phyloP scores from a whole-genome alignment of 2,888 invertebrate genomes.

The Tineola bisselliella region DNA sequence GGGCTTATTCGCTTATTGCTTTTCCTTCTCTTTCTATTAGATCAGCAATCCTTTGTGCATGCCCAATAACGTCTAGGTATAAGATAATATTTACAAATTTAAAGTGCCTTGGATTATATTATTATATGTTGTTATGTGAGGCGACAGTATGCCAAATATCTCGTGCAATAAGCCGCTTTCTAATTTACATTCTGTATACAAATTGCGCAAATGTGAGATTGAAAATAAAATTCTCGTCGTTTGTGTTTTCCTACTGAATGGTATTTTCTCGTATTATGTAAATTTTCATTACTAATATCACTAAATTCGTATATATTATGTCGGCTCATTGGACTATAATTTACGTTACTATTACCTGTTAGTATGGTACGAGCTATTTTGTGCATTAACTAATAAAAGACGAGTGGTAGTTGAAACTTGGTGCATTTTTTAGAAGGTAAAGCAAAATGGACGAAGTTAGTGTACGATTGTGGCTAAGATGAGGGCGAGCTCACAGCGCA shows the following conservation, averaged over 20 bases:
- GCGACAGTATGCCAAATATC: conserved; percentile 51
- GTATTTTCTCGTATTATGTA: conserved; percentile 57
- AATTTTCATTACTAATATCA: conserved; percentile 54
- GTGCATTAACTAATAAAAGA: background rate
- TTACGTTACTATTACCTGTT: background rate
- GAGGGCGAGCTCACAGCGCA: background rate
- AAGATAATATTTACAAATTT: too few relatives aligned
- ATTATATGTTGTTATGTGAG: conserved; percentile 17
- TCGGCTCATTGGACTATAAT: background rate
- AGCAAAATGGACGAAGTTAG: conserved; percentile 8
- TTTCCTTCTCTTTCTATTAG: too few relatives aligned
- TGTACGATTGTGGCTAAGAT: conserved; percentile 7
- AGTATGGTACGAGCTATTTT: background rate
- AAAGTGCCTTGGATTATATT: too few relatives aligned
- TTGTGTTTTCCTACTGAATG: conserved; percentile 54
- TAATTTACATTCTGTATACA: conserved; percentile 66
- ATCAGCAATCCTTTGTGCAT: too few relatives aligned
- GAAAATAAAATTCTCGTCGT: conserved; percentile 60
- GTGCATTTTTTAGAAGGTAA: background rate
- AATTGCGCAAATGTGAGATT: conserved; percentile 61
- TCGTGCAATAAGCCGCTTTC: conserved; percentile 56
- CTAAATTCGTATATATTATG: conserved; percentile 37
- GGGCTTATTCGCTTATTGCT: too few relatives aligned
- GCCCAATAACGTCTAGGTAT: too few relatives aligned
- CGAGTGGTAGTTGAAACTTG: background rate